A percentile compares a stretch with the other conserved stretches of the same genome.
phyloP scores from a whole-genome alignment of 2,888 invertebrate genomes.

The Cosmia pyralina region DNA sequence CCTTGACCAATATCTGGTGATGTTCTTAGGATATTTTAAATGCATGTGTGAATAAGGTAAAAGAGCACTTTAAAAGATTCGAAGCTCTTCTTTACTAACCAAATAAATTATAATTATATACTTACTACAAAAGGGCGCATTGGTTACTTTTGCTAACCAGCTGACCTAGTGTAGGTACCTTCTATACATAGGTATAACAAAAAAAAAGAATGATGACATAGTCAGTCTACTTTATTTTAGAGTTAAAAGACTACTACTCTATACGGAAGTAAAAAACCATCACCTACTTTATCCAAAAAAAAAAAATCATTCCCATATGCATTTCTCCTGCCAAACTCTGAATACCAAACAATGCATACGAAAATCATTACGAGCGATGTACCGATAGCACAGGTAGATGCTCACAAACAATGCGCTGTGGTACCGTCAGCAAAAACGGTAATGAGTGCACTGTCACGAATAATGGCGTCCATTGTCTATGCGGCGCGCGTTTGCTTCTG shows the following conservation, averaged over 20 bases:
- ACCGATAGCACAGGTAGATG: slow-evolving; percentile 85
- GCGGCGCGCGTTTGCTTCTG: slow-evolving; percentile 76
- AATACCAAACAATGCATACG: slow-evolving; percentile 59
- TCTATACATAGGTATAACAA: neutral
- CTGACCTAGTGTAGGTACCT: neutral
- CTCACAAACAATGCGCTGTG: slow-evolving; percentile 78
- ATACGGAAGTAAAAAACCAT: slow-evolving; percentile 35
- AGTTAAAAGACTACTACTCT: neutral
- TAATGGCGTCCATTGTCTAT: slow-evolving; percentile 87
- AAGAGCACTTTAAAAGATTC: neutral
- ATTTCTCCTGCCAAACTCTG: slow-evolving; percentile 55
- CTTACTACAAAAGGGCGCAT: neutral
- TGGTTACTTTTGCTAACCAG: neutral
- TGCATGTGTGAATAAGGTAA: neutral
- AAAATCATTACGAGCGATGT: slow-evolving; percentile 71
- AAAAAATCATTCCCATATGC: slow-evolving; percentile 45
- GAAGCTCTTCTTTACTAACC: no score
- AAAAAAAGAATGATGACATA: neutral
- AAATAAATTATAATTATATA: no score
- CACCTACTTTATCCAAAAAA: slow-evolving; percentile 1
- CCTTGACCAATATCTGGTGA: slow-evolving; percentile 4
- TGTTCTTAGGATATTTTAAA: slow-evolving; percentile 22
- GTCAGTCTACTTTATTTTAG: neutral
- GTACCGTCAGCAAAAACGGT: slow-evolving; percentile 82
- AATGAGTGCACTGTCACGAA: slow-evolving; percentile 87